Evolutionary conservation across 2,888 invertebrate species (phyloP), one percentile per base, ranked within the genome.

Genomic region (Megamerina dolium): DNA sequence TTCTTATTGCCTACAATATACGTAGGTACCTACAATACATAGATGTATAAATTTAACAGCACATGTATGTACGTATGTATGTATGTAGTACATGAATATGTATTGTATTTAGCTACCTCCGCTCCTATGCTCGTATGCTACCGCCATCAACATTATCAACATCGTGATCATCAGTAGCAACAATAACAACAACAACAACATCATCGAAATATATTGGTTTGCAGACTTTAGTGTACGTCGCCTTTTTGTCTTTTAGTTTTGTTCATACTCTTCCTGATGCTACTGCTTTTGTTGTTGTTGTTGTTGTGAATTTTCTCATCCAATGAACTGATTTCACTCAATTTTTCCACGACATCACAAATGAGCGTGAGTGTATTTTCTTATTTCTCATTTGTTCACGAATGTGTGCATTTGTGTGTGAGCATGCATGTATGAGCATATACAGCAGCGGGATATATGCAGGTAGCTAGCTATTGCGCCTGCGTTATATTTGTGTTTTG

Each of bases 241-340:
- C 16, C 13, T 4, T 41, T 27, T 17, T 12, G 14, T 21, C 20
- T 1, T 19, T 10, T 29, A 14, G 13, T 35, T 4, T 29, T 3
- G 29, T 35, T 9, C 26, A 34, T 10, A n/a, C n/a, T n/a, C n/a
- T n/a, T n/a, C n/a, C n/a, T n/a, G 23, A 6, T 41, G 17, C 17
- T 41, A 21, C 18, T 39, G 40, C 14, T 30, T 18, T 13, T 26
- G 27, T 33, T 36, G 23, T 20, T 21, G n/a, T n/a, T n/a, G n/a
- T n/a, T 8, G 26, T 23, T 14, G 36, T 36, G 36, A 9, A 19
- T 18, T 35, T 17, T 42, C 39, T 42, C 32, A 31, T 33, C 52
- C 52, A 52, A 52, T 52, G 36, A 32, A 34, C 43, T 12, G 29
- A 42, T 34, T 35, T 21, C 27, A 44, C 52, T 52, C 52, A 49